Evolutionary conservation across 2,113 vertebrate genomes (phyloP).

Genomic region (Phoenicopterus ruber): DNA sequence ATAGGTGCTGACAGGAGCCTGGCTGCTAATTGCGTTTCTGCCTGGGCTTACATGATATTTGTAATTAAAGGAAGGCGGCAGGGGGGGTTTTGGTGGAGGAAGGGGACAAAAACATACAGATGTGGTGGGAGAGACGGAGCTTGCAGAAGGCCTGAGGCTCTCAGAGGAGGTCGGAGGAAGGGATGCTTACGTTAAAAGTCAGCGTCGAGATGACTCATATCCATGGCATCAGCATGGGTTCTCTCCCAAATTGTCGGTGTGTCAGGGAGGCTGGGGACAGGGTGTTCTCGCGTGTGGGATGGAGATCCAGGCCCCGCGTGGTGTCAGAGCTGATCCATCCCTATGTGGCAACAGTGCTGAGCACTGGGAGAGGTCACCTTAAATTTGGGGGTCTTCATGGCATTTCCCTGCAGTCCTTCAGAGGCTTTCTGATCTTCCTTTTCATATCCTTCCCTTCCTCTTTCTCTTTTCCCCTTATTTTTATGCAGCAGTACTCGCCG

Average conservation of each 20-base stretch:
- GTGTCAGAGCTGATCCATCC: not conserved
- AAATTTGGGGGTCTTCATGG: not conserved
- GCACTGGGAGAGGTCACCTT: not conserved
- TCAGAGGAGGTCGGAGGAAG: not conserved
- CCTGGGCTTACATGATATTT: not conserved
- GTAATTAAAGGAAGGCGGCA: not conserved
- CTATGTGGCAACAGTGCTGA: not conserved
- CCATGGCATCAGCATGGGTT: not conserved
- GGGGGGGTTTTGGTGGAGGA: not conserved
- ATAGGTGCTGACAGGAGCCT: slow-evolving; percentile 46
- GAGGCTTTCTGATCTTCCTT: not conserved
- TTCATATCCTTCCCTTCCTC: not conserved
- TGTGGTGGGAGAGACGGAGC: not conserved
- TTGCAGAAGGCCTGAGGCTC: not conserved
- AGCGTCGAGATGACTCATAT: not conserved
- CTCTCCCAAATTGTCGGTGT: not conserved
- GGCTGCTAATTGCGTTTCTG: not conserved
- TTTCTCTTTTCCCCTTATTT: not conserved
- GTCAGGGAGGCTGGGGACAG: not conserved
- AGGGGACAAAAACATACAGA: not conserved
- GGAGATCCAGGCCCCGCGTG: rapidly evolving
- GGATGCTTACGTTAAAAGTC: not conserved
- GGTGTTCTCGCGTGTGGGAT: not conserved
- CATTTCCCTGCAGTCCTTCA: not conserved
- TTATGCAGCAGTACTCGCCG: not conserved